phyloP scores from a whole-genome alignment of 2,888 invertebrate species.

The Pterostichus niger region DNA sequence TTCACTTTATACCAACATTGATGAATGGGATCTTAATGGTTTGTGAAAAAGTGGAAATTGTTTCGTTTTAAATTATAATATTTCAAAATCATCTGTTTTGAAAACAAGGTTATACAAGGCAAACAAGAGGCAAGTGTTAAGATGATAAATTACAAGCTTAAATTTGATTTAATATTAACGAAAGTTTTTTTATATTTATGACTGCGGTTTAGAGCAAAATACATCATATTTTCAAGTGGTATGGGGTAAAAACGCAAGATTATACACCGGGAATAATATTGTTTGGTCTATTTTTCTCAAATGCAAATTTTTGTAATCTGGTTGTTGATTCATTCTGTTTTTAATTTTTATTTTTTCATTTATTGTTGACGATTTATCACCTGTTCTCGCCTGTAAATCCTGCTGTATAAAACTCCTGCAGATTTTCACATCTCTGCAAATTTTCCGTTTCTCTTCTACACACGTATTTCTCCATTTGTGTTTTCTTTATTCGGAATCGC shows the following conservation, averaged over 20 bases:
- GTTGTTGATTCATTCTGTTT: constrained; percentile 38
- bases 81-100: too few species aligned
- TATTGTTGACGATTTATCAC: constrained; percentile 19
- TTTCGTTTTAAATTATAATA: too few species aligned
- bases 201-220: background rate
- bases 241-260: background rate
- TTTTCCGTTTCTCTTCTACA: background rate
- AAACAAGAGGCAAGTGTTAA: background rate
- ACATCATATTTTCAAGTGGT: background rate
- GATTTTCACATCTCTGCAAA: constrained; percentile 13
- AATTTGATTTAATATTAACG: background rate
- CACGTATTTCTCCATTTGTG: constrained; percentile 27
- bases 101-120: background rate
- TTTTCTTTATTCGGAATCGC: constrained; percentile 3
- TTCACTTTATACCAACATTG: too few species aligned
- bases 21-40: too few species aligned
- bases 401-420: constrained; percentile 26
- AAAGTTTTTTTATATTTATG: background rate
- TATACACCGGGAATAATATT: constrained; percentile 20
- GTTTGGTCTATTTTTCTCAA: constrained; percentile 32
- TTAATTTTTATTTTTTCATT: constrained; percentile 43
- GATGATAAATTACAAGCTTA: background rate
- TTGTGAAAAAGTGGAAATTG: too few species aligned
- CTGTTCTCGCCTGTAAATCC: constrained; percentile 24
- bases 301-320: constrained; percentile 41